phyloP scores from a whole-genome alignment of 2,797 vertebrate species.

The Heliangelus exortis region DNA sequence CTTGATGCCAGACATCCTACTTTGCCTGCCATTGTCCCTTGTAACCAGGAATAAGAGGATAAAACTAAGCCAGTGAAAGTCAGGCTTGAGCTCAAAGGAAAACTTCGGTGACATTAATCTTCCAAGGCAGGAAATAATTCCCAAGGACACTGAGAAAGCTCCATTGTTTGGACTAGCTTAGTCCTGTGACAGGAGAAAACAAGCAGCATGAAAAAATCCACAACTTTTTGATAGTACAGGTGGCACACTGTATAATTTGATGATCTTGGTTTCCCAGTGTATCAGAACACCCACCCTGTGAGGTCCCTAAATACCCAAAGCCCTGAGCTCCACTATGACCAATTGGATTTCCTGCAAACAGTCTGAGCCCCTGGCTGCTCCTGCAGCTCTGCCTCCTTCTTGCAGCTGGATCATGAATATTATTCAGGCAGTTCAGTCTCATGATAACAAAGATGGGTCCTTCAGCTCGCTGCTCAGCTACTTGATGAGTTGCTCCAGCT shows the following conservation, averaged over 20 bases:
- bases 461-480: background rate
- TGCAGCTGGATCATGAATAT: background rate
- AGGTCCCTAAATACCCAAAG: background rate
- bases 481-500: background rate
- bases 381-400: background rate
- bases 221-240: background rate
- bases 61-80: background rate
- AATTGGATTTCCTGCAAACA: background rate
- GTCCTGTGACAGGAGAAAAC: background rate
- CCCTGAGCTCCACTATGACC: background rate
- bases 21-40: background rate
- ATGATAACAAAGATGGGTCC: rapidly evolving
- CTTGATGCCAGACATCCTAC: background rate
- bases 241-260: background rate
- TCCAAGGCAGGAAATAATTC: constrained; percentile 23
- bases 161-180: background rate
- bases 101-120: background rate
- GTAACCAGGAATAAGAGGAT: background rate
- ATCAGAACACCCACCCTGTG: background rate
- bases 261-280: background rate
- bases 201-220: background rate
- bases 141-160: background rate
- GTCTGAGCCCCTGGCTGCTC: background rate
- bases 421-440: background rate
- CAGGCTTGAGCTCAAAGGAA: background rate